phyloP scores from a whole-genome alignment of 2,113 vertebrate genomes.

The Eonycteris spelaea region DNA sequence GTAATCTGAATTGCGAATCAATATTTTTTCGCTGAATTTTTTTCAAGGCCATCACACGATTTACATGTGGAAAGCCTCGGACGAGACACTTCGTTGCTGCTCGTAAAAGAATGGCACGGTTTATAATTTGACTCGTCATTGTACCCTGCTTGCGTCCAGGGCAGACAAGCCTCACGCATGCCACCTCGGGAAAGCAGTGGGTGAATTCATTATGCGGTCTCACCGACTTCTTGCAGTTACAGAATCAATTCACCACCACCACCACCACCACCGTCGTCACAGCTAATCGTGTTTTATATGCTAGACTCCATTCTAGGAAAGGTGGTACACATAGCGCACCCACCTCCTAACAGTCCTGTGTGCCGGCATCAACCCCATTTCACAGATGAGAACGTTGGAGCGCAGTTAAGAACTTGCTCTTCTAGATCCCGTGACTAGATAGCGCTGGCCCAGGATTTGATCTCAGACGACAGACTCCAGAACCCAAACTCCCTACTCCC shows the following conservation, averaged over 20 bases:
- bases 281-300: neutral
- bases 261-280: neutral
- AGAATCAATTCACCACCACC: neutral
- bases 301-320: neutral
- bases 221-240: neutral
- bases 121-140: neutral
- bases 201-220: neutral
- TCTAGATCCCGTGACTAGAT: neutral
- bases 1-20: neutral
- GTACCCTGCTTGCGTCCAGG: neutral
- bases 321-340: neutral
- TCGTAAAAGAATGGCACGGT: neutral
- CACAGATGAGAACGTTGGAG: neutral
- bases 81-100: neutral
- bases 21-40: neutral
- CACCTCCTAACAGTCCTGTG: neutral
- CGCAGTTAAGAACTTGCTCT: neutral
- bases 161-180: neutral
- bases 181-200: neutral
- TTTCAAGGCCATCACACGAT: neutral
- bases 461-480: neutral
- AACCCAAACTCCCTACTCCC: neutral
- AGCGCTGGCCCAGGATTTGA: neutral
- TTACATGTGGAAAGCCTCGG: neutral
- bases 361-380: neutral